Evolutionary conservation across 2,797 vertebrate genomes (phyloP).

Genomic region (Podarcis lilfordi): DNA sequence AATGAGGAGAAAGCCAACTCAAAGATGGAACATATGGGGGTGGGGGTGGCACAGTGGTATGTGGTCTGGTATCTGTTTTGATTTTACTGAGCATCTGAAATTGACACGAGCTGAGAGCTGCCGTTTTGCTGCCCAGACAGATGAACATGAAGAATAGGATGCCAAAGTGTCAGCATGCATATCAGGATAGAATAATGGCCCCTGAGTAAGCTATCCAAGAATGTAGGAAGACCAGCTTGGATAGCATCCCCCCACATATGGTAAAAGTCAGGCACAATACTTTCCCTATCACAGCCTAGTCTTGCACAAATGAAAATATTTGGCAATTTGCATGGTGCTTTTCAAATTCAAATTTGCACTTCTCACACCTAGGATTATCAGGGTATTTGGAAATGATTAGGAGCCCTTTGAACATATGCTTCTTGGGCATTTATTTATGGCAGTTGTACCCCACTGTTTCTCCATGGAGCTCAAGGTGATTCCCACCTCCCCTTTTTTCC

Average conservation of each 20-base stretch:
- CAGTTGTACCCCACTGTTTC: neutral
- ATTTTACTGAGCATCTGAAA: constrained; percentile 21
- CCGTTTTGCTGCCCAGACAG: constrained; percentile 54
- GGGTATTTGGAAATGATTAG: neutral
- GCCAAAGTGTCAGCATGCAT: neutral
- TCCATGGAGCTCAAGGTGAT: no score
- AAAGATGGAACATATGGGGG: neutral
- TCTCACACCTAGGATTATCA: neutral
- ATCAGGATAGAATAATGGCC: constrained; percentile 31
- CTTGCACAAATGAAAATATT: neutral
- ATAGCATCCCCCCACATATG: neutral
- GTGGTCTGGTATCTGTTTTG: neutral
- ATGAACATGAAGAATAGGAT: constrained; percentile 25
- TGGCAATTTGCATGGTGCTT: neutral
- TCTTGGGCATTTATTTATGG: neutral
- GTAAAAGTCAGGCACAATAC: neutral
- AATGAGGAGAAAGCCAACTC: neutral
- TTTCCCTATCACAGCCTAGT: neutral
- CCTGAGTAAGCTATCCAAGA: constrained; percentile 37
- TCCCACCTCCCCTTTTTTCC: neutral
- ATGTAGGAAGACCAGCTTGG: neutral
- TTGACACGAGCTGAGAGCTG: constrained; percentile 1
- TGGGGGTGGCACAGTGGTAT: neutral
- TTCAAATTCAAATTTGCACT: neutral
- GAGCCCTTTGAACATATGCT: neutral